These are phyloP conservation scores for Malurus alboscapulatus DNA, from an alignment of 2,113 vertebrate genomes.

Conservation along the genomic window DNA sequence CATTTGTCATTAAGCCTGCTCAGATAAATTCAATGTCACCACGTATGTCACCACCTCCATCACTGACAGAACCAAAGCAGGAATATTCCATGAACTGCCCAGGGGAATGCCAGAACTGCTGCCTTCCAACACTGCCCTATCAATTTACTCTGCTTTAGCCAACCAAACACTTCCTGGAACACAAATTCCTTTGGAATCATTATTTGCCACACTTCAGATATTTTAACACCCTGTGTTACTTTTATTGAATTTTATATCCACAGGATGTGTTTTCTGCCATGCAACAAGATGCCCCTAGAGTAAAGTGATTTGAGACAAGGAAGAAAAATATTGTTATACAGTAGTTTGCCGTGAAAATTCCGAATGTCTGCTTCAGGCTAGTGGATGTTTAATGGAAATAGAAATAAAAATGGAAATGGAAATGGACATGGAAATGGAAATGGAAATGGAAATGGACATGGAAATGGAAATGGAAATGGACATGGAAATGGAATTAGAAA, in stretches of 20 bases:
- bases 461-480: neutral
- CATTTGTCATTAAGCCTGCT: neutral
- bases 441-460: neutral
- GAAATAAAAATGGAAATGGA: neutral
- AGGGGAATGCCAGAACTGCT: neutral
- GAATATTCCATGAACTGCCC: neutral
- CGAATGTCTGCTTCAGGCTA: neutral
- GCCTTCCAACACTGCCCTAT: neutral
- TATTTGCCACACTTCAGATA: neutral
- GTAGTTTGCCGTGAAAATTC: neutral
- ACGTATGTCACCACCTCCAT: neutral
- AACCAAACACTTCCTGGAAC: neutral
- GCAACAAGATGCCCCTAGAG: neutral
- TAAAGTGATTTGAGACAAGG: neutral
- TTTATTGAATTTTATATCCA: neutral
- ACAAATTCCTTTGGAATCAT: neutral
- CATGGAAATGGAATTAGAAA: neutral
- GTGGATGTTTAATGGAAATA: neutral
- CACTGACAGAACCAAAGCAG: neutral
- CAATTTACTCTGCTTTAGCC: constrained; percentile 9
- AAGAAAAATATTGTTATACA: neutral
- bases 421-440: neutral
- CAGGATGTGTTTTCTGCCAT: neutral
- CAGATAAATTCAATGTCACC: neutral
- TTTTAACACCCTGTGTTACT: neutral